phyloP scores from a whole-genome alignment of 2,888 invertebrate genomes.

The Asteroscopus sphinx region DNA sequence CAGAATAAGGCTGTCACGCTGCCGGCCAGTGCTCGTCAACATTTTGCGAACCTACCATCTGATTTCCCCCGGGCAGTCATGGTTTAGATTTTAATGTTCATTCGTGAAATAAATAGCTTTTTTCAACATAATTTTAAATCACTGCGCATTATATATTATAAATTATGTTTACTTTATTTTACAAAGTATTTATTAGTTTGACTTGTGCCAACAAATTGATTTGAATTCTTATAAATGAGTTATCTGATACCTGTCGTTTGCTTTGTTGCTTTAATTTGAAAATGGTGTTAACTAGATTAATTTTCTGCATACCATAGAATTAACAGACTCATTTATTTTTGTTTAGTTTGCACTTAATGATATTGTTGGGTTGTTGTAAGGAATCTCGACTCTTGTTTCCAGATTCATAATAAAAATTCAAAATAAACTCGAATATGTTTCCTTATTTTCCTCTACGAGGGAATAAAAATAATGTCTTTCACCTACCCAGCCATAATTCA shows the following conservation, averaged over 20 bases:
- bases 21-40: slow-evolving; percentile 60
- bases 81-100: slow-evolving; percentile 75
- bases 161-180: slow-evolving; percentile 25
- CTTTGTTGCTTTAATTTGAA: too few relatives aligned
- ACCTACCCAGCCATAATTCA: slow-evolving; percentile 8
- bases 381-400: neutral
- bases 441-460: neutral
- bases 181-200: slow-evolving; percentile 3
- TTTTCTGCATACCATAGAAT: too few relatives aligned
- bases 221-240: too few relatives aligned
- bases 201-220: neutral
- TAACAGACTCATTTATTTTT: too few relatives aligned
- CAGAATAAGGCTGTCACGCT: slow-evolving; percentile 52
- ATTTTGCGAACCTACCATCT: slow-evolving; percentile 66
- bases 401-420: neutral
- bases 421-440: slow-evolving; percentile 15
- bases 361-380: too few relatives aligned
- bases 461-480: slow-evolving; percentile 14
- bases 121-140: slow-evolving; percentile 59
- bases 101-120: slow-evolving; percentile 66
- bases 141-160: slow-evolving; percentile 15
- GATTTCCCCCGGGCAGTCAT: slow-evolving; percentile 73
- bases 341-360: too few relatives aligned
- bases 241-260: too few relatives aligned
- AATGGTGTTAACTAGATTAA: too few relatives aligned